Evolutionary conservation across 2,797 vertebrate genomes (phyloP), one percentile per base, ranked within the genome.

Genomic region (Manis javanica): DNA sequence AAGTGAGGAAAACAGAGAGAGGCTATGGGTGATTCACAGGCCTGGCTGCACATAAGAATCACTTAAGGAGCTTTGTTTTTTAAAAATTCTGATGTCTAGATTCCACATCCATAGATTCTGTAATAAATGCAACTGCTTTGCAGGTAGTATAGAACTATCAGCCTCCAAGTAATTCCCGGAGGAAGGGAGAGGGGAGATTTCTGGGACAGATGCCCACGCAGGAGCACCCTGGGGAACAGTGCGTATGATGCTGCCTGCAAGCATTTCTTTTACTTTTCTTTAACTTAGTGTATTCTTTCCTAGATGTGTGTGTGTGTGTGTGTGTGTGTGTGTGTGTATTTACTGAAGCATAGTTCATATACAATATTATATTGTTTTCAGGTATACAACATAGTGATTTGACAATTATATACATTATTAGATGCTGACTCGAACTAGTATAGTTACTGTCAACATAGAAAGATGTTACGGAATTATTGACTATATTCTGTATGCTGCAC

Each of bases 1-100:
- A 95, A 95, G 9, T 61, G 3, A 87, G 14, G 31, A 94, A 88
- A 11, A 57, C 68, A 87, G 16, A 12, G 51, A 37, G 2, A 53
- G 8, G 5, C n/a, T 90, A 2, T 90, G 39, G 57, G 4, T 78
- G 51, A 24, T 79, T 92, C 68, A 63, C 23, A 89, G 51, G 46
- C 1, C 34, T 79, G 3, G 31, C 34, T 0, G 99, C 99, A 2
- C 5, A 99, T 99, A 84, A 71, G 26, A 95, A 85, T 84, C 42
- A 57, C 24, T 68, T 96, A 88, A 71, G 61, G 4, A 99, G 99
- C 97, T 99, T 99, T 97, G 99, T 99, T 99, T 24, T 1, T 99
- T 31, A 29, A 3, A 96, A 95, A 90, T 49, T 77, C 1, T 51
- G 4, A 3, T 9, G 37, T 87, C 61, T 42, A 87, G 9, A 46